These are phyloP conservation scores for Brachionus plicatilis DNA, from an alignment of 1,140 invertebrate species.

Conservation along the genomic window DNA sequence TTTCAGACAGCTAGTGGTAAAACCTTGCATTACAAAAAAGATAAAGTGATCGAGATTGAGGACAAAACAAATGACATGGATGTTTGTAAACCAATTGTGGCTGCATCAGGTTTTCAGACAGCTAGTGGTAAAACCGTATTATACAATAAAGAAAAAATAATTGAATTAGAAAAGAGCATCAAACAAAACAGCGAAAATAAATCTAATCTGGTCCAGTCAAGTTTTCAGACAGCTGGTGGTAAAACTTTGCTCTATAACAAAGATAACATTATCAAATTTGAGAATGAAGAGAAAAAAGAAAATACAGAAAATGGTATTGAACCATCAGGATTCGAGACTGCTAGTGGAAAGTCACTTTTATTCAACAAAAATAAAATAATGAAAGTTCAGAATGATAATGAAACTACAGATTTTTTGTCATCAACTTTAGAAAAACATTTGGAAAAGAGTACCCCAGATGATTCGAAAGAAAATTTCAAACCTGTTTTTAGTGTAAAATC, in stretches of 20 bases:
- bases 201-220: background rate
- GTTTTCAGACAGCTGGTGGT: slow-evolving; percentile 4
- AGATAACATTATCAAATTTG: background rate
- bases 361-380: background rate
- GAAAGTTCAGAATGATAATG: background rate
- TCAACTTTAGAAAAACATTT: background rate
- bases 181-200: background rate
- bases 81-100: background rate
- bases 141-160: background rate
- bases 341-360: background rate
- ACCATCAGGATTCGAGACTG: background rate
- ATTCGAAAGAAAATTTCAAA: background rate
- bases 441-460: background rate
- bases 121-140: background rate
- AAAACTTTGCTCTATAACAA: background rate
- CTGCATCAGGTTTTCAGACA: background rate
- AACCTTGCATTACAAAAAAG: background rate
- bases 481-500: background rate
- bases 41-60: background rate
- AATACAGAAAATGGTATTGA: background rate
- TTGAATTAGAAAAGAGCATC: background rate
- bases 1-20: slow-evolving; percentile 2
- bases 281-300: background rate
- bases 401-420: background rate
- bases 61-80: background rate